phyloP scores from a whole-genome alignment of 1,140 invertebrate species.

The Caerostris extrusa region DNA sequence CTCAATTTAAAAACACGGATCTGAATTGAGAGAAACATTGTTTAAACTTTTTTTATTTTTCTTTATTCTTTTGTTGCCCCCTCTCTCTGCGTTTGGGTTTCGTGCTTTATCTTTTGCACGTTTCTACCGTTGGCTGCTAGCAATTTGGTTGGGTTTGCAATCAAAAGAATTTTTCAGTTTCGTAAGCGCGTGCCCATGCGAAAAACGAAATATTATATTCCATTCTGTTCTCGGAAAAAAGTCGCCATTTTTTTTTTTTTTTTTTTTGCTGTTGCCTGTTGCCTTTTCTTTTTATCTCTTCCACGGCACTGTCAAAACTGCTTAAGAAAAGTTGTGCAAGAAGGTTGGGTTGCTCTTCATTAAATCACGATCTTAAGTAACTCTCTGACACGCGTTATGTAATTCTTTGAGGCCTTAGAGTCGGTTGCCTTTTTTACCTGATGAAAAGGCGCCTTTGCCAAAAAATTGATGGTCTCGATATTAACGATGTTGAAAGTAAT shows the following conservation, averaged over 20 bases:
- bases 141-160: not conserved
- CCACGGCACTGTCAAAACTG: not conserved
- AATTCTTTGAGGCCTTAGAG: not conserved
- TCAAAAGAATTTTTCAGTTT: constrained; percentile 37
- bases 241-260: not conserved
- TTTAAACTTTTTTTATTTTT: constrained; percentile 37
- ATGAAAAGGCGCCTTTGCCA: not conserved
- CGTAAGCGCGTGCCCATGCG: constrained; percentile 17
- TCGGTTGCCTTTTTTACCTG: not conserved
- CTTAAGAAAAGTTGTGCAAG: not conserved
- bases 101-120: constrained; percentile 40
- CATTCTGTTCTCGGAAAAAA: not conserved
- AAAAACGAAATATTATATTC: constrained; percentile 9
- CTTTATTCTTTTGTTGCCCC: not conserved
- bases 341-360: not conserved
- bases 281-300: not conserved
- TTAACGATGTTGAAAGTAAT: not conserved
- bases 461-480: not conserved
- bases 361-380: constrained; percentile 17
- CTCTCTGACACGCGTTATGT: not conserved
- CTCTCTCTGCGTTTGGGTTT: not conserved
- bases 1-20: constrained; percentile 65
- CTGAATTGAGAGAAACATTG: constrained; percentile 74
- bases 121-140: not conserved
- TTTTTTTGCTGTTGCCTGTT: not conserved